Base-by-base conservation (phyloP, 2,113 vertebrate genomes). In the Atrichornis clamosus region DNA sequence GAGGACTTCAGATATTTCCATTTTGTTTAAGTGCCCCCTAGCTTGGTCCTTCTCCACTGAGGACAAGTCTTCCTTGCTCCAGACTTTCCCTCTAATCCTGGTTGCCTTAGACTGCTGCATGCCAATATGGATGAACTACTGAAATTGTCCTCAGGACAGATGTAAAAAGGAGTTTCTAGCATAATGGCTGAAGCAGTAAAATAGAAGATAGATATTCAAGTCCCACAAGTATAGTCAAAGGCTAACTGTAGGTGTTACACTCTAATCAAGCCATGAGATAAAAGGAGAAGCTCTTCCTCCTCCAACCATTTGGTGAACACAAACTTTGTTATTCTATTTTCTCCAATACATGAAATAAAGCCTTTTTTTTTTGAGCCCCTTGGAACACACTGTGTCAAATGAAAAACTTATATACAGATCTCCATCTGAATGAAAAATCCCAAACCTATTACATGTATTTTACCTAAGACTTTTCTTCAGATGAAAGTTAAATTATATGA, bases 1-100 rank as follows among this genome's bases (percentile, higher is more conserved):
- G 3, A 12, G 13, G 73, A 69, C 4, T 46, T 46, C 6, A 20
- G 0, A 0, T 73, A 37, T 46, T 60, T 74, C 35, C 30, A 42
- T 23, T 56, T 88, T 39, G 27, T 74, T 26, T 52, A 18, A 37
- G 37, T 39, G n/a, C 24, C 10, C 46, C 24, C 30, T 62, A 35
- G 37, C 24, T 33, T n/a, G 28, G 2, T 44, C 26, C 16, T 77
- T 6, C 16, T 63, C 39, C 44, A 24, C 27, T n/a, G 21, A 39
- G 13, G 15, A 9, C 49, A 58, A 53, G 11, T 68, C 15, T 67
- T 80, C 63, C 35, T n/a, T 50, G 16, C 33, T 82, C 69, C 69
- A 78, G 23, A 13, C 41, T 47, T 52, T 60, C 28, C 16, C 7
- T 59, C 24, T 55, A 28, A 11, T 50, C 20, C 77, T 69, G n/a